Percentiles rank a stretch among this genome's conserved stretches.
These are phyloP conservation scores for Drosophila sucinea DNA, from an alignment of 1,140 invertebrate genomes.

Conservation along the genomic window DNA sequence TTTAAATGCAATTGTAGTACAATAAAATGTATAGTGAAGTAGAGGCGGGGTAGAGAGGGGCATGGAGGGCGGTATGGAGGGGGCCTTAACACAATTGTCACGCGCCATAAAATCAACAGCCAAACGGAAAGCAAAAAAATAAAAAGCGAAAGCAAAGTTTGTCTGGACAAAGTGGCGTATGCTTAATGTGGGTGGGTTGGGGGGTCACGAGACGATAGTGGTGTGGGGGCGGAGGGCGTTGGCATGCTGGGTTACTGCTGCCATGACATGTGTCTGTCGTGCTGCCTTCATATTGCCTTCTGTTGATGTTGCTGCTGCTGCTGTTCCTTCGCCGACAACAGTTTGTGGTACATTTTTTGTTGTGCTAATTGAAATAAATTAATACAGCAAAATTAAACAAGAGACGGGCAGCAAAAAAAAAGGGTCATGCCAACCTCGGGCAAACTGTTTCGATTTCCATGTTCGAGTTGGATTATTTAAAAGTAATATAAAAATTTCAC, in stretches of 20 bases:
- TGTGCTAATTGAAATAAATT: conserved; percentile 78
- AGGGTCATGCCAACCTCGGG: not conserved
- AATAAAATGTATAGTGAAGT: conserved; percentile 53
- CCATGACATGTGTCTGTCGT: conserved; percentile 53
- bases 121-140: conserved; percentile 29
- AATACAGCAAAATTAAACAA: conserved; percentile 63
- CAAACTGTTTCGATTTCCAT: no score
- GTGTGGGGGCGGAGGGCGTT: not conserved
- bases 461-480: no score
- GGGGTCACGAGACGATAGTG: not conserved
- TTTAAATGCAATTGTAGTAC: conserved; percentile 79
- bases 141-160: conserved; percentile 32
- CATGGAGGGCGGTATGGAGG: not conserved
- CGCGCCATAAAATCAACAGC: conserved; percentile 75
- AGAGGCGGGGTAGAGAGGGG: not conserved
- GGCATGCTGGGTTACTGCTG: not conserved
- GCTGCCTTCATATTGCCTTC: conserved; percentile 21
- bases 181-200: conserved; percentile 47
- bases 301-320: conserved; percentile 22
- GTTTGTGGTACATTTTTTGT: conserved; percentile 61
- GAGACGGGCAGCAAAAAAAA: conserved; percentile 16
- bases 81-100: conserved; percentile 65
- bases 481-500: no score
- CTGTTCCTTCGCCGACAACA: conserved; percentile 45
- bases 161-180: conserved; percentile 52